Base-by-base conservation (phyloP, 53 echinoderm and acorn worm genomes). In the Apostichopus leukothele region DNA sequence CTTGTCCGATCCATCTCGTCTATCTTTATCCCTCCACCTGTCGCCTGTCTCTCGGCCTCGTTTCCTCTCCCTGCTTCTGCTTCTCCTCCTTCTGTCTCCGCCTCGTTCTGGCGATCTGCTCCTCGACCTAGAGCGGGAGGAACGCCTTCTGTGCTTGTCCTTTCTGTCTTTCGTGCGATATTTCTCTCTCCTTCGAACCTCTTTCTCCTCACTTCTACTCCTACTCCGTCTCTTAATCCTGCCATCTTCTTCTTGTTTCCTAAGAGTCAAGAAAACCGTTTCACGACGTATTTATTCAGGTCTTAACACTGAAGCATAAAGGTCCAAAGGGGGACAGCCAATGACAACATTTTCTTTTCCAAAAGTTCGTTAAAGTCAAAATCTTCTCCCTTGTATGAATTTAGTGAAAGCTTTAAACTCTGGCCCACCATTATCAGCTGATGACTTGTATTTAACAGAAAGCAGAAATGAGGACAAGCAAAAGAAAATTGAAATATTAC, bases 91-190 rank as follows among this genome's bases (percentile, higher is more conserved):
- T 1, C 91, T 87, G 75, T 95, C 92, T 3, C 39, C 39, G 3
- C 90, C 89, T 4, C 91, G 76, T 27, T 86, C 77, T 66, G 89
- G 84, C 16, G 90, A 84, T 21, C 92, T 90, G 61, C 89, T 92
- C 16, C 88, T 86, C 1, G 90, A 90, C 13, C 95, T 87, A n/a
- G 95, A 95, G 50, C 92, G 91, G 7, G 91, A 89, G 75, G 88
- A 71, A 5, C 91, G 86, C 66, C 93, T 87, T 74, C 89, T 87
- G 59, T 84, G 88, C 61, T 92, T 84, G 60, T 79, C 91, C 55
- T 91, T 89, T 67, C 88, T 74, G 25, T 90, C 92, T 27, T 71
- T 86, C 52, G 92, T 75, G 16, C 89, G 92, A 71, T 92, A 84
- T 60, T 83, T 91, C 11, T 90, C 90, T 86, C 86, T 91, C 19